These are phyloP conservation scores for Leptinotarsa undecemlineata DNA, from an alignment of 1,140 invertebrate genomes.

Conservation along the genomic window DNA sequence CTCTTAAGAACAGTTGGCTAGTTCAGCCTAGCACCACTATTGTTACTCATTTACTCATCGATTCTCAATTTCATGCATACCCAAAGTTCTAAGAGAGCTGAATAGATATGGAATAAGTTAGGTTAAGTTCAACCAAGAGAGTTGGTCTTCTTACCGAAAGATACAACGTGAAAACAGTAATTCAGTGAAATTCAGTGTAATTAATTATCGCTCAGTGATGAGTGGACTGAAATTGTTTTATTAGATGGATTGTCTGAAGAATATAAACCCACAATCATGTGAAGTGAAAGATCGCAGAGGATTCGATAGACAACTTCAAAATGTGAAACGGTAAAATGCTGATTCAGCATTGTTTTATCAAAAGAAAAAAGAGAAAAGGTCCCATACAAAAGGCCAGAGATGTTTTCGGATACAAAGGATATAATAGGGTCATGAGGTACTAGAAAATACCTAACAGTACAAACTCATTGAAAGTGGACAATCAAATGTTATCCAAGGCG, in stretches of 20 bases:
- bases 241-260: conserved; percentile 39
- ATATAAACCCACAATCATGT: conserved; percentile 51
- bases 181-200: no score
- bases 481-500: not conserved
- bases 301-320: conserved; percentile 49
- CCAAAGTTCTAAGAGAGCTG: no score
- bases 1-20: no score
- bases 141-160: no score
- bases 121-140: no score
- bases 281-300: conserved; percentile 46
- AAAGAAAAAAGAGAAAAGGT: not conserved
- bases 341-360: not conserved
- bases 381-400: not conserved
- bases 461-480: not conserved
- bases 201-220: not conserved
- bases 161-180: no score
- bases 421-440: not conserved
- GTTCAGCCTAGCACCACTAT: no score
- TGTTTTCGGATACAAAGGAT: not conserved
- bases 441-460: not conserved
- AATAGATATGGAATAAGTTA: no score
- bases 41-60: not conserved
- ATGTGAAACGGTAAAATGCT: conserved; percentile 34
- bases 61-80: not conserved
- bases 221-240: not conserved